Evolutionary conservation across 2,797 vertebrate genomes (phyloP).

Genomic region (Pangasius macronema): DNA sequence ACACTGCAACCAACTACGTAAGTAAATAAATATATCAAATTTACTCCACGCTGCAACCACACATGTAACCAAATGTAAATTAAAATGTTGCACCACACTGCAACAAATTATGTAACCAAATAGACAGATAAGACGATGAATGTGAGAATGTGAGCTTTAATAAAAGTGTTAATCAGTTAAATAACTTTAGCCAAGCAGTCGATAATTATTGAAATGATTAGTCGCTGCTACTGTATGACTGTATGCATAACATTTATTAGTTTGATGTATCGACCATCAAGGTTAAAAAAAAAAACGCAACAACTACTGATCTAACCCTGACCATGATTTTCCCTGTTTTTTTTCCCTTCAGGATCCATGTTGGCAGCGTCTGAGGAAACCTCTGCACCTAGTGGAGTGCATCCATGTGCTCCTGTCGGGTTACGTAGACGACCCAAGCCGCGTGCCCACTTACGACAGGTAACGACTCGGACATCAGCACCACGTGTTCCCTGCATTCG

Average conservation of each 20-base stretch:
- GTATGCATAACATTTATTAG: neutral
- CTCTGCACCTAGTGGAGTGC: constrained; percentile 92
- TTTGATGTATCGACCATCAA: too few species aligned
- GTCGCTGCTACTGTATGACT: neutral
- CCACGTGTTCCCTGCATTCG: too few species aligned
- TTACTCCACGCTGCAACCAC: neutral
- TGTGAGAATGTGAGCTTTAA: neutral
- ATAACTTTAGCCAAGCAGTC: neutral
- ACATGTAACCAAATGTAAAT: neutral
- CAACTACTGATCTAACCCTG: neutral
- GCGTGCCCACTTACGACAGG: constrained; percentile 86
- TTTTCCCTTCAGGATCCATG: constrained; percentile 83
- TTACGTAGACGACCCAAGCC: constrained; percentile 89
- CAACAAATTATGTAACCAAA: neutral
- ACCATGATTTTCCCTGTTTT: neutral
- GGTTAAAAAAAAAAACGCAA: neutral
- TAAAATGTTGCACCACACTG: neutral
- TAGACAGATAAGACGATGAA: neutral
- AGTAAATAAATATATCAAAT: neutral
- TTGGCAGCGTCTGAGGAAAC: constrained; percentile 92
- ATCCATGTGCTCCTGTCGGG: constrained; percentile 88
- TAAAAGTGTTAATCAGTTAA: neutral
- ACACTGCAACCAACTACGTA: neutral
- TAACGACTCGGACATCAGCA: constrained; percentile 46
- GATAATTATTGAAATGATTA: neutral